Evolutionary conservation across 2,797 vertebrate species (phyloP).

Genomic region (Crocidura indochinensis): DNA sequence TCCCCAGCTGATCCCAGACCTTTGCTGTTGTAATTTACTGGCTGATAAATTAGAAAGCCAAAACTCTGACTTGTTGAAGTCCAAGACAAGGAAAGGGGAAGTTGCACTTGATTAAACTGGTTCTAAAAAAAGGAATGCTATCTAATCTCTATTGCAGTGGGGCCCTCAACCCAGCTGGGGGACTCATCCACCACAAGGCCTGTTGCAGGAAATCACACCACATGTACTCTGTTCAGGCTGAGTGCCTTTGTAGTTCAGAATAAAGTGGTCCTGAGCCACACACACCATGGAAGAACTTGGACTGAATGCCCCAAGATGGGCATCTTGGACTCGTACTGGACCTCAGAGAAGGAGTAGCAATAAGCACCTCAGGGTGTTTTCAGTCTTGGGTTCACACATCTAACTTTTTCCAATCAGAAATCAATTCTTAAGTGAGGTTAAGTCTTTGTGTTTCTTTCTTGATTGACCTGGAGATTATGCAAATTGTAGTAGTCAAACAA

Average conservation of each 20-base stretch:
- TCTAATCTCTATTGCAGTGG: conserved; percentile 51
- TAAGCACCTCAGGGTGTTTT: too few relatives aligned
- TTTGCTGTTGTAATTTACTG: conserved; percentile 38
- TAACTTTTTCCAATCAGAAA: neutral
- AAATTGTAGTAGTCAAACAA: neutral
- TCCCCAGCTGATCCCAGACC: conserved; percentile 10
- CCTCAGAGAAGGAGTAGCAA: neutral
- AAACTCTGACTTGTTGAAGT: conserved; percentile 75
- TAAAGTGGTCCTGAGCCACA: neutral
- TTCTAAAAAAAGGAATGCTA: conserved; percentile 84
- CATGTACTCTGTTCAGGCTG: neutral
- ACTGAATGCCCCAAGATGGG: neutral
- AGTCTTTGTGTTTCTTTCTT: neutral
- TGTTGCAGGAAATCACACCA: conserved; percentile 63
- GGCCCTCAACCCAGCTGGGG: conserved; percentile 59
- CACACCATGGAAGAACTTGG: neutral
- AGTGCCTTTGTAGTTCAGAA: neutral
- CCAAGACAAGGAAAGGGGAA: conserved; percentile 72
- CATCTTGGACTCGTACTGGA: neutral
- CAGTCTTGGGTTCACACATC: neutral
- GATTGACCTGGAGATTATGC: neutral
- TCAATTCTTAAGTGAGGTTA: neutral
- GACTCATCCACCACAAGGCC: conserved; percentile 30
- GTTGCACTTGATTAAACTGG: conserved; percentile 79
- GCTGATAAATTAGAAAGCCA: conserved; percentile 75